Evolutionary conservation across 2,113 vertebrate species (phyloP).

Genomic region (Brachypteracias leptosomus): DNA sequence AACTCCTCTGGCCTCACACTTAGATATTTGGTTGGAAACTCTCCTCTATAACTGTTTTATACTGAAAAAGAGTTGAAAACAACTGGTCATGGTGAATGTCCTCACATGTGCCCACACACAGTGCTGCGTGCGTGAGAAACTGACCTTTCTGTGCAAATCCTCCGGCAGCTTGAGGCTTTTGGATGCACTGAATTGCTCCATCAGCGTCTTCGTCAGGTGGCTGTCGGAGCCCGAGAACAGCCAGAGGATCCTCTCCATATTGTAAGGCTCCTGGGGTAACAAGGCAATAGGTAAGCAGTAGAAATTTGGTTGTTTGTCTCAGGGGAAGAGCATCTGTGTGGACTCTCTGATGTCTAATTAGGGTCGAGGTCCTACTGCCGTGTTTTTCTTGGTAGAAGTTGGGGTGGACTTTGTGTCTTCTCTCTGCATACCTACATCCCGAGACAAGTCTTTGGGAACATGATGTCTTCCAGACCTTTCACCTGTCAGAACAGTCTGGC

Average conservation of each 20-base stretch:
- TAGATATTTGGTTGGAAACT: background rate
- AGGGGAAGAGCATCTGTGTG: background rate
- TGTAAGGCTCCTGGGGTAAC: conserved; percentile 86
- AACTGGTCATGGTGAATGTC: background rate
- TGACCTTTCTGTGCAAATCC: conserved; percentile 73
- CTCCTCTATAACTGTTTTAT: background rate
- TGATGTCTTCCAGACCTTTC: background rate
- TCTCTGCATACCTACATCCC: background rate
- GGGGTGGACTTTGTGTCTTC: background rate
- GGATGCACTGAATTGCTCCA: conserved; percentile 82
- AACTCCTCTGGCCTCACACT: background rate
- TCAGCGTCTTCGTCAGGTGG: conserved; percentile 74
- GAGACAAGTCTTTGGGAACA: background rate
- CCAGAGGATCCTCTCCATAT: conserved; percentile 94
- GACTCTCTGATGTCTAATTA: background rate
- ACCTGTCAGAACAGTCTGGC: conserved; percentile 14
- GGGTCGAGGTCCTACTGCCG: background rate
- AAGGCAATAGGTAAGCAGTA: background rate
- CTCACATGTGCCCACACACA: rapidly evolving
- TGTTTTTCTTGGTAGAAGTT: background rate
- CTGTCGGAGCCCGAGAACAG: conserved; percentile 77
- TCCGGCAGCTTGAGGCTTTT: conserved; percentile 72
- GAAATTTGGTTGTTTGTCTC: rapidly evolving
- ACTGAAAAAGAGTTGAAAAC: background rate
- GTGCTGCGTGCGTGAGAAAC: background rate